A percentile compares a stretch with the other conserved stretches of the same genome.
Conservation (phyloP, 2,888 invertebrate species). For the Phalangium opilio region DNA sequence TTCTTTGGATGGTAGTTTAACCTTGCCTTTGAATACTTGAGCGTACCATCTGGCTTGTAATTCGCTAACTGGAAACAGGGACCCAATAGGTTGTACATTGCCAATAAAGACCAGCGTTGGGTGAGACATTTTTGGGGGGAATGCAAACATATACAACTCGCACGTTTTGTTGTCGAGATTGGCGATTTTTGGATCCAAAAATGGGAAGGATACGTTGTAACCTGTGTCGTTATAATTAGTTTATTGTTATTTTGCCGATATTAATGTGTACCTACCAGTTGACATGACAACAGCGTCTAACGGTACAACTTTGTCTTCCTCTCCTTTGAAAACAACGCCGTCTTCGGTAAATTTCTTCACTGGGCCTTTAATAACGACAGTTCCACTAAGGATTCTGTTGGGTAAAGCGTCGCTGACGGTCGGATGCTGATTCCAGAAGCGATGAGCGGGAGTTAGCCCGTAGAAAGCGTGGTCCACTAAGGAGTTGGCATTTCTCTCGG, state of each 20-base stretch:
- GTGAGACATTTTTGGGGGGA: conserved; percentile 27
- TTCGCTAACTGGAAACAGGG: conserved; percentile 36
- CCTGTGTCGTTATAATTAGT: conserved; percentile 25
- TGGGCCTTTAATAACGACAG: conserved; percentile 26
- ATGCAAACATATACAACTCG: conserved; percentile 32
- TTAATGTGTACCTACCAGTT: conserved; percentile 21
- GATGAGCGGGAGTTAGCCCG: conserved; percentile 30
- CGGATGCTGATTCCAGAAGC: conserved; percentile 24
- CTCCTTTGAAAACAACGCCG: conserved; percentile 28
- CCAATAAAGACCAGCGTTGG: conserved; percentile 35
- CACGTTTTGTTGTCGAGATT: conserved; percentile 14
- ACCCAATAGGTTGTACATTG: conserved; percentile 33
- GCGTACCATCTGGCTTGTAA: conserved; percentile 34
- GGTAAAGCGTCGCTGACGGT: conserved; percentile 34
- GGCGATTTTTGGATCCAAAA: conserved; percentile 24
- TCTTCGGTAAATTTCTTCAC: conserved; percentile 25
- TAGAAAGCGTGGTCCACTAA: conserved; percentile 29
- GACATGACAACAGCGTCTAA: conserved; percentile 28
- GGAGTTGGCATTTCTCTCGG: too few relatives aligned
- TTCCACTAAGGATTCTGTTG: conserved; percentile 31
- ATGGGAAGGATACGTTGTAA: conserved; percentile 30
- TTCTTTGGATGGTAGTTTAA: conserved; percentile 12
- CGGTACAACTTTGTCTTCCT: conserved; percentile 24
- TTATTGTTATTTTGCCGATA: conserved; percentile 28
- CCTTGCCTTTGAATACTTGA: conserved; percentile 26